These are phyloP conservation scores for Fregata magnificens DNA, from an alignment of 2,113 vertebrate genomes.

Conservation along the genomic window DNA sequence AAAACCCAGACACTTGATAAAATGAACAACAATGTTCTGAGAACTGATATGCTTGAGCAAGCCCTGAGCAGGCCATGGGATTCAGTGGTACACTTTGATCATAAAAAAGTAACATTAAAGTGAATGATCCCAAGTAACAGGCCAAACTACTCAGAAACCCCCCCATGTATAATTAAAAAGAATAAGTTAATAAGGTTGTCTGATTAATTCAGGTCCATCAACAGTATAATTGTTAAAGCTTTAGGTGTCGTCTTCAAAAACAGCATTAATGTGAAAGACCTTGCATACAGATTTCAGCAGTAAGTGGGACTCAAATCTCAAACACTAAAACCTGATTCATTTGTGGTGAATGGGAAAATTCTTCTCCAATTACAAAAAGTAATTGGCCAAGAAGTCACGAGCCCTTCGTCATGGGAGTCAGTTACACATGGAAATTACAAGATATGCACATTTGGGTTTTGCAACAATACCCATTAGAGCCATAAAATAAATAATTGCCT, in stretches of 20 bases:
- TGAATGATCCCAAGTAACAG: neutral
- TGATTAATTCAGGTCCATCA: neutral
- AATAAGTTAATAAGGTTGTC: neutral
- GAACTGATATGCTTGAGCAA: neutral
- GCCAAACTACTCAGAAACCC: neutral
- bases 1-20: neutral
- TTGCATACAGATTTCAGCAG: neutral
- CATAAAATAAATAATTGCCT: neutral
- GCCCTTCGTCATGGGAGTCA: neutral
- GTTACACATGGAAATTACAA: neutral
- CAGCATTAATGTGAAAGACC: neutral
- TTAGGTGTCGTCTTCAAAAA: neutral
- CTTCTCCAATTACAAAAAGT: neutral
- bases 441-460: neutral
- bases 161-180: neutral
- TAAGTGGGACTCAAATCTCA: neutral
- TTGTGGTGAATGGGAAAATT: neutral
- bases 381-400: neutral
- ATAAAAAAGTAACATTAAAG: neutral
- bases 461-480: neutral
- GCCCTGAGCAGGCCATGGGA: neutral
- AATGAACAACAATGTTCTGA: neutral
- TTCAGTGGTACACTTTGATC: neutral
- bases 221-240: neutral
- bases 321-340: neutral